Percentiles rank a stretch among this genome's conserved stretches.
phyloP scores from a whole-genome alignment of 2,888 invertebrate species.

The Microctonus aethiopoides region DNA sequence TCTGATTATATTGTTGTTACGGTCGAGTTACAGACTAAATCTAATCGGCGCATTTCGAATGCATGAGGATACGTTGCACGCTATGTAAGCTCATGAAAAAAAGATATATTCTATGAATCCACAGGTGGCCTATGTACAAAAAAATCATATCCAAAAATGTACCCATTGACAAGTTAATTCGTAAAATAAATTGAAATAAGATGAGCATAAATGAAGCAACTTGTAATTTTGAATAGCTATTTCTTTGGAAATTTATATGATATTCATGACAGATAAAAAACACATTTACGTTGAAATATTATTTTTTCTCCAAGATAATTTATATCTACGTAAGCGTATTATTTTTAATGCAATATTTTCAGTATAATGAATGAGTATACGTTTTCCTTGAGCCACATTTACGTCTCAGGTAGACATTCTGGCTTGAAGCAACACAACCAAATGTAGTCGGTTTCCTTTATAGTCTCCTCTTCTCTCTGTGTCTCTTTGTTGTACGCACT shows the following conservation, averaged over 20 bases:
- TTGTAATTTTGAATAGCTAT: too few relatives aligned
- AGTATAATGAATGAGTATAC: background rate
- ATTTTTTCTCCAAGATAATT: too few relatives aligned
- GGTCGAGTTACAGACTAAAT: background rate
- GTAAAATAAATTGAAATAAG: too few relatives aligned
- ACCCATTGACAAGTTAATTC: too few relatives aligned
- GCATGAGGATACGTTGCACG: background rate
- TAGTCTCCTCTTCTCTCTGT: background rate
- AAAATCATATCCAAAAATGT: background rate
- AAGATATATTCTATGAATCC: background rate
- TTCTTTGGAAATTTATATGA: too few relatives aligned
- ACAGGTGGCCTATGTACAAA: background rate
- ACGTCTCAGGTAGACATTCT: constrained; percentile 19
- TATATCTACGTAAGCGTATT: too few relatives aligned
- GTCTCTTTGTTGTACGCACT: background rate
- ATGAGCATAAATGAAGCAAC: too few relatives aligned
- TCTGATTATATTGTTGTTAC: too few relatives aligned
- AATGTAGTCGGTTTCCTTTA: constrained; percentile 27
- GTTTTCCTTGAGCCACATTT: constrained; percentile 39
- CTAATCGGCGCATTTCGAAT: background rate
- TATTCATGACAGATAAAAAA: too few relatives aligned
- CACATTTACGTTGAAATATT: too few relatives aligned
- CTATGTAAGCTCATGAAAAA: background rate
- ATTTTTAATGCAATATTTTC: background rate
- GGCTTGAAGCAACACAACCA: background rate